Percentiles rank a stretch among this genome's conserved stretches.
phyloP scores from a whole-genome alignment of 2,113 vertebrate genomes.

The Sarotherodon lohbergeri region DNA sequence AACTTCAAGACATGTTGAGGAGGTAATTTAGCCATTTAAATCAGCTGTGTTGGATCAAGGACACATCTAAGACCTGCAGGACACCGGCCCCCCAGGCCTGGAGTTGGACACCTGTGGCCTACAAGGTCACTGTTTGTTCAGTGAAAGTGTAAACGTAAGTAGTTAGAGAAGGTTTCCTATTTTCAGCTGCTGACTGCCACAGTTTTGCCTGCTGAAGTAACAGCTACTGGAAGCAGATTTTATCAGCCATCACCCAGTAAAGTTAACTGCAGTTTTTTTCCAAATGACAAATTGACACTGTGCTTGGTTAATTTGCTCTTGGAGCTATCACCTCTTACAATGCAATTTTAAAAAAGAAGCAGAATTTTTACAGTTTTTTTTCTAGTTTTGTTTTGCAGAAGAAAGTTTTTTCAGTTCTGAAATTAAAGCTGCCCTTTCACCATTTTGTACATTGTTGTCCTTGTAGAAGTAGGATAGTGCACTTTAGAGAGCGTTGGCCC shows the following conservation, averaged over 20 bases:
- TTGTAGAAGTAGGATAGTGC: not conserved
- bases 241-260: not conserved
- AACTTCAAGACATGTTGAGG: no score
- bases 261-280: not conserved
- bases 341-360: not conserved
- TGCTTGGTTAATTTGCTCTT: not conserved
- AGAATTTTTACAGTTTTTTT: not conserved
- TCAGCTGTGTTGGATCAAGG: no score
- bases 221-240: not conserved
- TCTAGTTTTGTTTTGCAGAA: not conserved
- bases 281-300: not conserved
- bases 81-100: no score
- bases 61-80: no score
- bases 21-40: no score
- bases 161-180: not conserved
- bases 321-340: not conserved
- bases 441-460: not conserved
- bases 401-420: not conserved
- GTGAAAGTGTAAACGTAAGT: not conserved
- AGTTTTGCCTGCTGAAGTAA: not conserved
- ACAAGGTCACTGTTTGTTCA: not conserved
- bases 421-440: not conserved
- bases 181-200: not conserved
- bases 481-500: not conserved
- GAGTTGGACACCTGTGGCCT: not conserved